A percentile compares a stretch with the other conserved stretches of the same genome.
phyloP scores from a whole-genome alignment of 1,140 invertebrate genomes.

The Drosophila littoralis region DNA sequence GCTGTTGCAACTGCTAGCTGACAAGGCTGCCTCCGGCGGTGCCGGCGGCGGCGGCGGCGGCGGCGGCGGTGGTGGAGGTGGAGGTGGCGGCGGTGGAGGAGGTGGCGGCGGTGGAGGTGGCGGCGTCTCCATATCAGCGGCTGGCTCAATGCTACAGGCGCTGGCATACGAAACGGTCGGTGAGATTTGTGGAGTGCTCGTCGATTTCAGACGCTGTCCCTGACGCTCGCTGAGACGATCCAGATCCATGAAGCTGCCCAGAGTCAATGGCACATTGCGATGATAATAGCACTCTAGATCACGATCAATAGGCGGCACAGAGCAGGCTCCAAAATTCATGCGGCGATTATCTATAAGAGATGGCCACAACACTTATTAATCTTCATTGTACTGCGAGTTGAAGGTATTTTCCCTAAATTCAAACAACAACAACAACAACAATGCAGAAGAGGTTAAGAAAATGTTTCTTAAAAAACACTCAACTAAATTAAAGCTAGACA shows the following conservation, averaged over 20 bases:
- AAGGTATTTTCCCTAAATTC: too few species aligned
- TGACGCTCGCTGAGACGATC: background rate
- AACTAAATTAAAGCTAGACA: too few species aligned
- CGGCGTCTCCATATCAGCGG: too few species aligned
- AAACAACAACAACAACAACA: too few species aligned
- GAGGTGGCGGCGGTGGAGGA: too few species aligned
- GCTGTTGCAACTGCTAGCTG: background rate
- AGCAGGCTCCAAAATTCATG: background rate
- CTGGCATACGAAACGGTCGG: background rate
- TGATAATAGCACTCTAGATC: constrained; percentile 34
- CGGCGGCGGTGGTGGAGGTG: too few species aligned
- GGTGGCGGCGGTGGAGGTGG: too few species aligned
- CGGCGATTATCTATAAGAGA: constrained; percentile 3
- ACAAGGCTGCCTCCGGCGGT: too few species aligned
- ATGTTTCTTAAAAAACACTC: too few species aligned
- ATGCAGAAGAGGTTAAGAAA: too few species aligned
- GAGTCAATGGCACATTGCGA: constrained; percentile 31
- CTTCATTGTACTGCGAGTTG: too few species aligned
- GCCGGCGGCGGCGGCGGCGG: too few species aligned
- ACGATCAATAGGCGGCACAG: constrained; percentile 9
- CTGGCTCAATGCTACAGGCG: background rate
- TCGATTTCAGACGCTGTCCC: background rate
- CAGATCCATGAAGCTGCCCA: constrained; percentile 42
- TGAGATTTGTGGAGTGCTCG: background rate
- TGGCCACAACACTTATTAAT: background rate